Percentiles rank a stretch among this genome's conserved stretches.
Conservation (phyloP, 1,140 invertebrate species). For the Anthonomus grandis region DNA sequence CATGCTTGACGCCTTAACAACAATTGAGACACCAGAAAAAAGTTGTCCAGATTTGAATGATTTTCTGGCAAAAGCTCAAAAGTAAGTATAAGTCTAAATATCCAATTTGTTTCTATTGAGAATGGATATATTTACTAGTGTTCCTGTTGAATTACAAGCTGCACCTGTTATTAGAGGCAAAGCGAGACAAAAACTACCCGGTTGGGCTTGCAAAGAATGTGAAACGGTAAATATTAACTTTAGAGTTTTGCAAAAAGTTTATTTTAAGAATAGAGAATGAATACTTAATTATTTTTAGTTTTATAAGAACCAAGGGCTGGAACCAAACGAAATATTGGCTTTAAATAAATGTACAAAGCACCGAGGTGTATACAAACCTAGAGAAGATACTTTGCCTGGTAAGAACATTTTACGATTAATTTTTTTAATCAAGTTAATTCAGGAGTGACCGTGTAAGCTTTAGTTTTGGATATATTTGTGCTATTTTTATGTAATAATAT, state of each 20-base stretch:
- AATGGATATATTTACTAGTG: not conserved
- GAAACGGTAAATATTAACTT: slow-evolving; percentile 6
- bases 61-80: slow-evolving; percentile 9
- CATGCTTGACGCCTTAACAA: not conserved
- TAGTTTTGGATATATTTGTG: too few relatives aligned
- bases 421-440: too few relatives aligned
- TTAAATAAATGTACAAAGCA: slow-evolving; percentile 17
- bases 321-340: slow-evolving; percentile 4
- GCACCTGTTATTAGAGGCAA: slow-evolving; percentile 17
- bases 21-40: not conserved
- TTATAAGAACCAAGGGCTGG: slow-evolving; percentile 9
- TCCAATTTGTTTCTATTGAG: too few relatives aligned
- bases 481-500: too few relatives aligned
- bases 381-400: slow-evolving; percentile 15
- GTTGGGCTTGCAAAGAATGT: slow-evolving; percentile 17
- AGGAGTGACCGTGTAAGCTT: too few relatives aligned
- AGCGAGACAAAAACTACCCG: slow-evolving; percentile 11
- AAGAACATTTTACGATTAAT: too few relatives aligned
- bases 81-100: not conserved
- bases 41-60: slow-evolving; percentile 1
- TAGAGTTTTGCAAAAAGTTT: not conserved
- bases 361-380: slow-evolving; percentile 6
- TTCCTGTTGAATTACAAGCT: not conserved
- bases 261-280: not conserved
- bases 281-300: slow-evolving; percentile 1